Base-by-base conservation (phyloP, 2,888 invertebrate species). In the Limnephilus auricula region DNA sequence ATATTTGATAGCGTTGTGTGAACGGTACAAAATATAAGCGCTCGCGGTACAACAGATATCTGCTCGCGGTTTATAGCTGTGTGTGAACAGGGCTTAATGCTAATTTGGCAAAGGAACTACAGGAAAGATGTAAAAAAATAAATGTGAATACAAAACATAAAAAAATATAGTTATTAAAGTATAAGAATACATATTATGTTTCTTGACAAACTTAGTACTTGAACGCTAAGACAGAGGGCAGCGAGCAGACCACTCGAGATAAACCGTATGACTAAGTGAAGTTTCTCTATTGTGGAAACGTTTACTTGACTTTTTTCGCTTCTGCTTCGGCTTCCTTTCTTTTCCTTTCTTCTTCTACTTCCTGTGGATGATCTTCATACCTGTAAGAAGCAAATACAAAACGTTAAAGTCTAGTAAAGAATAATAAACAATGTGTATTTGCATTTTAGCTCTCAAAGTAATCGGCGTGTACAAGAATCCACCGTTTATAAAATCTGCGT, bases 351-450 rank as follows among this genome's bases (percentile, higher is more conserved):
- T 95, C 94, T 94, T 95, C 94, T 94, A 96, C 93, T 93, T 94
- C 94, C 93, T 96, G 94, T 34, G 97, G 97, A 94, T 97, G 96
- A 95, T 98, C 97, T 94, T 97, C 97, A 94, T 97, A 97, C 89
- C 97, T 97, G 94, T 89, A 95, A 94, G 88, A 93, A 93, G 40
- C 30, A 25, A 84, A 65, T 18, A 65, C 25, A 65, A 65, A 25
- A 9, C n/a, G 5, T 65, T 65, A 5, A 65, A 65, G n/a, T 25
- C n/a, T 65, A 25, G 25, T 65, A 25, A n/a, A 65, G 65, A n/a
- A 65, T 25, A 45, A 45, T 45, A 45, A 40, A 40, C 40, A 0
- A 25, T 65, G 65, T 65, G 0, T 0, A 25, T 50, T 18, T 45
- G 50, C 50, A 50, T 13, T n/a, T n/a, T n/a, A 18, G 5, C 65